These are phyloP conservation scores for Heliconius cydno DNA, from an alignment of 2,888 invertebrate genomes.

Conservation along the genomic window DNA sequence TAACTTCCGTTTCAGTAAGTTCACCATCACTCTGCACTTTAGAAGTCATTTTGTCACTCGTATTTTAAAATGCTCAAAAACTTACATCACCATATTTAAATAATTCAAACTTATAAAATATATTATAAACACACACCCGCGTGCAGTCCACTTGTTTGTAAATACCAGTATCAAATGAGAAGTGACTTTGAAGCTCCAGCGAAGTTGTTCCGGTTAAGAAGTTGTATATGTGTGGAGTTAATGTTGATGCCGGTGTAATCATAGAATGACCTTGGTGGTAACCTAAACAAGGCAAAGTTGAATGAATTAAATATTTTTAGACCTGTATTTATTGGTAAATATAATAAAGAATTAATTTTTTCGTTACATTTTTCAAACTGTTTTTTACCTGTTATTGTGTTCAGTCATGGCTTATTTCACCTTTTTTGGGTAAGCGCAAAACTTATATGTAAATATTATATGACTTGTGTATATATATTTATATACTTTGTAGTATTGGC, in stretches of 20 bases:
- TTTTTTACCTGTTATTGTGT: no score
- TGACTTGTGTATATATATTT: no score
- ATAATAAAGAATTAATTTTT: background rate
- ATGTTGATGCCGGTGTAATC: slow-evolving; percentile 43
- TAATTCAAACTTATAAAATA: background rate
- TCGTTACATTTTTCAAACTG: background rate
- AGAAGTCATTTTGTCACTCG: slow-evolving; percentile 40
- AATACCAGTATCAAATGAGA: slow-evolving; percentile 52
- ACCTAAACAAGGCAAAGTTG: slow-evolving; percentile 46
- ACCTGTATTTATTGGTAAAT: slow-evolving; percentile 37
- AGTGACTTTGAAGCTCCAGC: slow-evolving; percentile 45
- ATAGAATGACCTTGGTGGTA: slow-evolving; percentile 47
- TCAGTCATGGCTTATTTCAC: no score
- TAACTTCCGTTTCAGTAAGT: slow-evolving; percentile 30
- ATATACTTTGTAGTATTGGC: no score
- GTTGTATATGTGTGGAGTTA: slow-evolving; percentile 39
- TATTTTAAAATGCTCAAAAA: background rate
- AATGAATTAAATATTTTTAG: slow-evolving; percentile 11
- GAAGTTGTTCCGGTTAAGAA: slow-evolving; percentile 55
- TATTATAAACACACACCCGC: background rate
- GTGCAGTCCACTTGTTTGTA: slow-evolving; percentile 54
- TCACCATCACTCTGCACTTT: slow-evolving; percentile 46
- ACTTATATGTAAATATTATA: no score
- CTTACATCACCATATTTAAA: background rate
- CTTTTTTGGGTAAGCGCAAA: no score